phyloP scores from a whole-genome alignment of 2,797 vertebrate genomes.

The Pseudochromis fuscus region DNA sequence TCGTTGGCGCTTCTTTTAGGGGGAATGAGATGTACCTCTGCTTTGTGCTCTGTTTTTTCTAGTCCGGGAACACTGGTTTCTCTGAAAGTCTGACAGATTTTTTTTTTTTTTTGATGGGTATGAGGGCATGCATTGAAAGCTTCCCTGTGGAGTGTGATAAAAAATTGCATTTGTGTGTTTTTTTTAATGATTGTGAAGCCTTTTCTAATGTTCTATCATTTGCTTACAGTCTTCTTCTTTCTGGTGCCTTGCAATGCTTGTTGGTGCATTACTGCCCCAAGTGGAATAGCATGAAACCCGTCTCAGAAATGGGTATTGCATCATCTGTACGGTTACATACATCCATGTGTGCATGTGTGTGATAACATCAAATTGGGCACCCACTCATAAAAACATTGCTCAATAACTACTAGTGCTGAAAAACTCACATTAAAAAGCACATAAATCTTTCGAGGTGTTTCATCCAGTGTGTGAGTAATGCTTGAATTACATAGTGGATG shows the following conservation, averaged over 20 bases:
- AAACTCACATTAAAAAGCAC: too few relatives aligned
- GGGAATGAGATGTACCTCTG: conserved; percentile 20
- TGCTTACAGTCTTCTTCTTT: not conserved
- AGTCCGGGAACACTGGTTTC: not conserved
- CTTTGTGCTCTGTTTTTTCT: conserved; percentile 11
- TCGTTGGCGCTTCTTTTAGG: conserved; percentile 4
- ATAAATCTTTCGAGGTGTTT: too few relatives aligned
- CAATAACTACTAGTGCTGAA: too few relatives aligned
- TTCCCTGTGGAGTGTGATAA: too few relatives aligned
- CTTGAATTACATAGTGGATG: too few relatives aligned
- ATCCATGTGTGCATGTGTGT: not conserved
- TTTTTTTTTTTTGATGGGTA: too few relatives aligned
- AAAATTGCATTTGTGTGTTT: too few relatives aligned
- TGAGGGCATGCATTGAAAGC: too few relatives aligned
- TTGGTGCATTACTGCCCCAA: not conserved
- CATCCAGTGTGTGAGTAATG: too few relatives aligned
- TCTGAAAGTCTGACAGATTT: conserved; percentile 8
- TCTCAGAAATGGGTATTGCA: not conserved
- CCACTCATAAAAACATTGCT: not conserved
- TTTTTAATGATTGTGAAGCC: too few relatives aligned
- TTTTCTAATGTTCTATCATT: too few relatives aligned
- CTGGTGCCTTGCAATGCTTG: not conserved
- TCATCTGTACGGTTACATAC: not conserved
- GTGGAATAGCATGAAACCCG: not conserved
- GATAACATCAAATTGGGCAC: not conserved